Evolutionary conservation across 2,113 vertebrate species (phyloP), one percentile per base, ranked within the genome.

Genomic region (Microcebus lehilahytsara): DNA sequence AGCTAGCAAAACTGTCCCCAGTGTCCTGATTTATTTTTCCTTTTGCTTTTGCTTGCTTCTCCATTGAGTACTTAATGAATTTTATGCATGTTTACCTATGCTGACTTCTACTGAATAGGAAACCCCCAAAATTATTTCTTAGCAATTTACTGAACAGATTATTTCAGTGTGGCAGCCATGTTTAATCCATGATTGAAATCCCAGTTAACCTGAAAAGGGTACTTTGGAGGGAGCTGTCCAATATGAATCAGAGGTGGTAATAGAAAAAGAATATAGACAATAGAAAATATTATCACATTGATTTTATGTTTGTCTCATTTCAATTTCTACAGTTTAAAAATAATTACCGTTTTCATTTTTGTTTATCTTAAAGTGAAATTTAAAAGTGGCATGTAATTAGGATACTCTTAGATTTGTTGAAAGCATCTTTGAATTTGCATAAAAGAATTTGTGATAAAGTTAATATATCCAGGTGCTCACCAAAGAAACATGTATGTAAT

Each of bases 41-140:
- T 97, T 71, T 93, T 75, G 53, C 34, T 87, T 97, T 96, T 42
- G 84, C 96, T 95, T 93, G 85, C 95, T 97, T 88, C 67, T 91
- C 91, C 77, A 96, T 95, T 98, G 75, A 96, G 84, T 94, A 85
- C 93, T 80, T 92, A 93, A 74, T 98, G 5, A 92, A 96, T 96
- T 97, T 98, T 0, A 80, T 98, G 98, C 97, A 96, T 97, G 97
- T 93, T 10, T 27, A 96, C 95, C 95, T 98, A 19, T 96, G 94
- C 96, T 72, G 84, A 87, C 85, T 96, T 97, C 90, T 93, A 97
- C 87, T 9, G 40, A 95, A 46, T 46, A 94, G 93, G 95, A 95
- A 69, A 86, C 56, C 16, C 62, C 71, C 13, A 30, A 51, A 91
- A 89, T 89, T 75, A n/a, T 95, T 97, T 97, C 98, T 98, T 93